These are phyloP conservation scores for Gobio occitaniae DNA, from an alignment of 2,797 vertebrate genomes.

Conservation along the genomic window DNA sequence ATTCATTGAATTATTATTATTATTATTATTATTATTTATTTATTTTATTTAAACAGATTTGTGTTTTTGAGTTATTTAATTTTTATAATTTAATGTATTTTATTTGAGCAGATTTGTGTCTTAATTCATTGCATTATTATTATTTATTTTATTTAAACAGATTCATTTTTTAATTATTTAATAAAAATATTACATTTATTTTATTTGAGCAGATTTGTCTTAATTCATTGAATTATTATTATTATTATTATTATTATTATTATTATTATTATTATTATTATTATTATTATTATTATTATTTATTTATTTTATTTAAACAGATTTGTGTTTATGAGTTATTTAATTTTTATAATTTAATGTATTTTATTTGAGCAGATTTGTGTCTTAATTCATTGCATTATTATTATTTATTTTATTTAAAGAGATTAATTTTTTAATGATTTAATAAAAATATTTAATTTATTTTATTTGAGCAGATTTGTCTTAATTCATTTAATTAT, in stretches of 20 bases:
- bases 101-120: neutral
- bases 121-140: too few relatives aligned
- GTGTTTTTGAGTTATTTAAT: neutral
- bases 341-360: neutral
- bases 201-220: neutral
- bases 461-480: neutral
- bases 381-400: too few relatives aligned
- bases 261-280: too few relatives aligned
- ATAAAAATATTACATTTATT: too few relatives aligned
- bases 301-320: neutral
- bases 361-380: neutral
- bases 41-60: neutral
- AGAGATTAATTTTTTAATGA: too few relatives aligned
- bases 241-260: neutral
- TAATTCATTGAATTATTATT: neutral
- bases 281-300: neutral
- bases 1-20: too few relatives aligned
- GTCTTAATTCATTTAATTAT: neutral
- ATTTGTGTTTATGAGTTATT: neutral
- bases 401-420: too few relatives aligned
- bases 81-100: neutral
- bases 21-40: neutral
- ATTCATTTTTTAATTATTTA: too few relatives aligned
- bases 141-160: too few relatives aligned
- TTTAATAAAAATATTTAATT: too few relatives aligned